Conservation (phyloP, 2,888 invertebrate genomes). For the Pyrrhia umbra region DNA sequence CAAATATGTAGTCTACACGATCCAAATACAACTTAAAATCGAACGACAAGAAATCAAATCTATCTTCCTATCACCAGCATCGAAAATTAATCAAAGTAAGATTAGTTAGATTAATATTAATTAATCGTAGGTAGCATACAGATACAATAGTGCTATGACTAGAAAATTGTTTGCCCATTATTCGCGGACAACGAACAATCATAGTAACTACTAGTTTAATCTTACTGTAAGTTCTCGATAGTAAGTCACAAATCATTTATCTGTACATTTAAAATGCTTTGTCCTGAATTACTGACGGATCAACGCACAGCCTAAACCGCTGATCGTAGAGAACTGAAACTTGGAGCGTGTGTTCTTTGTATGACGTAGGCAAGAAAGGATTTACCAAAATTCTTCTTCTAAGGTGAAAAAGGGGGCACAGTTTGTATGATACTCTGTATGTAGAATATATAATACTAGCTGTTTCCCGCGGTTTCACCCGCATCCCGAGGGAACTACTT, state of each 20-base stretch:
- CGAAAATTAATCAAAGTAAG: conserved; percentile 34
- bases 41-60: conserved; percentile 6
- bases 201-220: conserved; percentile 12
- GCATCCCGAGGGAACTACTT: too few relatives aligned
- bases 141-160: conserved; percentile 27
- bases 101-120: conserved; percentile 23
- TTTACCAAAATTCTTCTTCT: too few relatives aligned
- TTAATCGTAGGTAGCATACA: conserved; percentile 31
- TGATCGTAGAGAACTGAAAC: too few relatives aligned
- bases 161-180: conserved; percentile 35
- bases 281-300: too few relatives aligned
- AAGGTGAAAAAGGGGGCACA: too few relatives aligned
- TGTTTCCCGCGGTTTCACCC: too few relatives aligned
- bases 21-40: not conserved
- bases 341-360: too few relatives aligned
- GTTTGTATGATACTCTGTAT: too few relatives aligned
- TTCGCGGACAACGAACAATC: conserved; percentile 38
- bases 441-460: too few relatives aligned
- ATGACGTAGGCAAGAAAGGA: too few relatives aligned
- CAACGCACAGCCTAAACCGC: too few relatives aligned
- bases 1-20: not conserved
- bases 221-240: conserved; percentile 28
- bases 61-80: conserved; percentile 31
- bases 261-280: too few relatives aligned
- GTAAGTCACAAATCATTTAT: conserved; percentile 2